A percentile compares a stretch with the other conserved stretches of the same genome.
phyloP scores from a whole-genome alignment of 2,113 vertebrate species.

The Leptobrachium leishanense region DNA sequence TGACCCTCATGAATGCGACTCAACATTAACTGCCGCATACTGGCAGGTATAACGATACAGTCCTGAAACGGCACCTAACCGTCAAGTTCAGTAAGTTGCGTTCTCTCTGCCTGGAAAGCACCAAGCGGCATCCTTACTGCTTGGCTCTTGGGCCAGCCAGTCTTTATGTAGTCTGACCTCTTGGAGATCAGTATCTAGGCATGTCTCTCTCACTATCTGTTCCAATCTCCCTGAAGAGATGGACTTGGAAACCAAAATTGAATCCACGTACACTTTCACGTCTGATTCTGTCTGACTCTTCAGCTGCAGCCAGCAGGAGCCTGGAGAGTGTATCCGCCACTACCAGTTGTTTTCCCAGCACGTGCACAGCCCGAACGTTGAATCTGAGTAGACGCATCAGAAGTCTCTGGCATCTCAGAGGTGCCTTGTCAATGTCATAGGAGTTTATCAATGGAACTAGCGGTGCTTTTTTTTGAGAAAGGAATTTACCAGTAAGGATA shows the following conservation, averaged over 20 bases:
- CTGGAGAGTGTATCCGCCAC: too few species aligned
- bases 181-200: not conserved
- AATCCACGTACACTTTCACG: too few species aligned
- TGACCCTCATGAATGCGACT: too few species aligned
- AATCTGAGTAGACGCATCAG: constrained; percentile 16
- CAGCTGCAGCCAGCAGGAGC: too few species aligned
- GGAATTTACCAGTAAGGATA: too few species aligned
- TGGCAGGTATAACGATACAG: not conserved
- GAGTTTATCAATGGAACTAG: constrained; percentile 4
- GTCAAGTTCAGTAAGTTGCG: not conserved
- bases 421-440: not conserved
- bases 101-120: not conserved
- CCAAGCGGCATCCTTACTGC: too few species aligned
- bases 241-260: too few species aligned
- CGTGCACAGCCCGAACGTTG: not conserved
- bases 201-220: too few species aligned
- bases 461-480: not conserved
- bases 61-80: not conserved
- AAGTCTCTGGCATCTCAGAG: constrained; percentile 15
- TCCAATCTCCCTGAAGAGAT: too few species aligned
- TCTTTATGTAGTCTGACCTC: not conserved
- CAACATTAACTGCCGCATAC: not conserved
- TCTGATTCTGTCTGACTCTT: too few species aligned
- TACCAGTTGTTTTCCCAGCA: too few species aligned
- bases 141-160: too few species aligned